Evolutionary conservation across 2,113 vertebrate species (phyloP).

Genomic region (Cheilinus undulatus): DNA sequence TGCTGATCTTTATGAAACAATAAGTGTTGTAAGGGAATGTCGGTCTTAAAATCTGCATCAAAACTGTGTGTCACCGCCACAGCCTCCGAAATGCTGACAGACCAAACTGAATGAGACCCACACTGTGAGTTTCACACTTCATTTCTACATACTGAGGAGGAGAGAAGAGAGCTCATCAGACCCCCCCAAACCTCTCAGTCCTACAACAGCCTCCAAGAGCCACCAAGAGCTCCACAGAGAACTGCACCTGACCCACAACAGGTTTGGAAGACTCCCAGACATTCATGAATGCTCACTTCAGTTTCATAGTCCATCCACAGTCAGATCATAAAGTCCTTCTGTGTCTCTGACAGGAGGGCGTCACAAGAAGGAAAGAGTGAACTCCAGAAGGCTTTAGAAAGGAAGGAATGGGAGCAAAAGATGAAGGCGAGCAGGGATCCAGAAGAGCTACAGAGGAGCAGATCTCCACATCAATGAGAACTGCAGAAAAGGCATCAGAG

Average conservation of each 20-base stretch:
- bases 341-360: slow-evolving; percentile 45
- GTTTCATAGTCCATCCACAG: slow-evolving; percentile 3
- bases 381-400: slow-evolving; percentile 87
- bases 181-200: slow-evolving; percentile 90
- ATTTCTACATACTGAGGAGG: slow-evolving; percentile 82
- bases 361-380: slow-evolving; percentile 87
- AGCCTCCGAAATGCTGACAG: slow-evolving; percentile 84
- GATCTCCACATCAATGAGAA: slow-evolving; percentile 89
- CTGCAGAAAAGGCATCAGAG: slow-evolving; percentile 87
- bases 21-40: too few species aligned
- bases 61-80: slow-evolving; percentile 16
- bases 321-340: slow-evolving; percentile 19
- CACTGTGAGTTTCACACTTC: slow-evolving; percentile 36
- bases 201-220: slow-evolving; percentile 88
- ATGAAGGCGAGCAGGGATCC: slow-evolving; percentile 85
- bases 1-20: too few species aligned
- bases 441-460: slow-evolving; percentile 84
- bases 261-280: slow-evolving; percentile 68
- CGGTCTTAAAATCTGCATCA: too few species aligned
- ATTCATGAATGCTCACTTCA: slow-evolving; percentile 13
- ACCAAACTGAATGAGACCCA: slow-evolving; percentile 73
- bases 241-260: slow-evolving; percentile 90
- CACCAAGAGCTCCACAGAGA: slow-evolving; percentile 91
- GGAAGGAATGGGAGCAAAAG: slow-evolving; percentile 85
- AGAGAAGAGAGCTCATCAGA: slow-evolving; percentile 86